Evolutionary conservation across 2,113 vertebrate genomes (phyloP).

Genomic region (Riparia riparia): DNA sequence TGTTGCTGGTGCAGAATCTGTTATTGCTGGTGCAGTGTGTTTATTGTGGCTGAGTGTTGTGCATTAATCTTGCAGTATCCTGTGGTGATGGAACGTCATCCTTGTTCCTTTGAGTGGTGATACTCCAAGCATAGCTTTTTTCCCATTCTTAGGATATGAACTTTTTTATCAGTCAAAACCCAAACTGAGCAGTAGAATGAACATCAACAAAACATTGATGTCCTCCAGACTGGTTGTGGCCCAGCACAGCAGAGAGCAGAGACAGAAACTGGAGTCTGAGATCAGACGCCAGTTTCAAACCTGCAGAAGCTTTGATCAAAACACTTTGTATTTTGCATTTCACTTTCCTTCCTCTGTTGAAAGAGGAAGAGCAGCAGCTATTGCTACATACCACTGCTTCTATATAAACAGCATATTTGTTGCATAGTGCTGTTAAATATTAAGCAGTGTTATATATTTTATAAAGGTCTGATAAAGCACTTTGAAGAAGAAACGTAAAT

Average conservation of each 20-base stretch:
- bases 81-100: background rate
- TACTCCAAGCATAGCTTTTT: background rate
- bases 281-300: background rate
- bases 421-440: conserved; percentile 35
- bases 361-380: background rate
- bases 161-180: background rate
- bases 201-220: background rate
- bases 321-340: conserved; percentile 8
- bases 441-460: conserved; percentile 48
- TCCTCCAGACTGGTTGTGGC: background rate
- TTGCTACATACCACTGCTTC: background rate
- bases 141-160: background rate
- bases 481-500: conserved; percentile 35
- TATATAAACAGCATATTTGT: background rate
- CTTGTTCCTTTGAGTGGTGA: background rate
- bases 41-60: background rate
- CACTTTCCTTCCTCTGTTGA: background rate
- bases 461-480: conserved; percentile 37
- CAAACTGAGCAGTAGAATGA: background rate
- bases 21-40: background rate
- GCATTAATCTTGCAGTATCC: background rate
- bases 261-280: background rate
- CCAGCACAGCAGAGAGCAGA: background rate
- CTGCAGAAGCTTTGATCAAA: conserved; percentile 40
- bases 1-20: background rate